Evolutionary conservation across 2,113 vertebrate species (phyloP).

Genomic region (Scortum barcoo): DNA sequence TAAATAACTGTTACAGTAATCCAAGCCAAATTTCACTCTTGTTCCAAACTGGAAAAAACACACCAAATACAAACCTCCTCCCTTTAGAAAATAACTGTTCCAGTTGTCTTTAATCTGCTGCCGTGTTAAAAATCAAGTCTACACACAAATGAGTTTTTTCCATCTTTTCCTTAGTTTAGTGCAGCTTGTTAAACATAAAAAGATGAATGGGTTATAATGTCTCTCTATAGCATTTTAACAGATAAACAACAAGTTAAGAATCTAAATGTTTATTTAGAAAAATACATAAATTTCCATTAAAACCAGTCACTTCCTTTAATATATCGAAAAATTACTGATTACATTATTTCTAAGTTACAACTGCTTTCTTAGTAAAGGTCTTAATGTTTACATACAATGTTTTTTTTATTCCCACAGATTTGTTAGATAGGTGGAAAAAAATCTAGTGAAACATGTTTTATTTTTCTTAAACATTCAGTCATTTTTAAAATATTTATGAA

Average conservation of each 20-base stretch:
- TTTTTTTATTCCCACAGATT: not conserved
- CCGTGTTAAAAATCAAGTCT: not conserved
- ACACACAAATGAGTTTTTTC: not conserved
- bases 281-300: not conserved
- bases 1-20: not conserved
- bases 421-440: not conserved
- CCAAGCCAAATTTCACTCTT: not conserved
- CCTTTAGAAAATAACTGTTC: not conserved
- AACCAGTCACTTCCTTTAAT: not conserved
- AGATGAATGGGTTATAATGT: not conserved
- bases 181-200: not conserved
- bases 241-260: not conserved
- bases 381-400: not conserved
- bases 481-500: not conserved
- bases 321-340: not conserved
- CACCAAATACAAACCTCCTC: not conserved
- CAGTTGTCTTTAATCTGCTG: not conserved
- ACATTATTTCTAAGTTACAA: not conserved
- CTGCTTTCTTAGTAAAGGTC: not conserved
- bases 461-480: not conserved
- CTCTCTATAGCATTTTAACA: not conserved
- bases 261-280: not conserved
- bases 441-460: not conserved
- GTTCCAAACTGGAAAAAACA: not conserved
- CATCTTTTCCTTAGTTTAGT: not conserved